These are phyloP conservation scores for Carettochelys insculpta DNA, from an alignment of 2,113 vertebrate species.

Conservation along the genomic window DNA sequence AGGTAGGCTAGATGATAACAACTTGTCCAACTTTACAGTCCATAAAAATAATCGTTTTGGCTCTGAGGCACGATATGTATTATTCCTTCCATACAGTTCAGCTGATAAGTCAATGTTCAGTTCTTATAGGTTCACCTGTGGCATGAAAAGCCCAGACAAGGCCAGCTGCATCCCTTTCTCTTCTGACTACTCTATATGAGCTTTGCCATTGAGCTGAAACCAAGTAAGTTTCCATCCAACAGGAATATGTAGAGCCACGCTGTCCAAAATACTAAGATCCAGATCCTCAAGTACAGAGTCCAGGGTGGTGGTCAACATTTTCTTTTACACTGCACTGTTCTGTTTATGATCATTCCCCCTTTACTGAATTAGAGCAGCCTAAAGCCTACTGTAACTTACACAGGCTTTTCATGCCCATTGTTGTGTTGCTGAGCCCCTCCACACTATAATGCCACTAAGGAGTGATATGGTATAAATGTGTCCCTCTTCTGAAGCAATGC, in stretches of 20 bases:
- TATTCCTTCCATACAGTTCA: too few species aligned
- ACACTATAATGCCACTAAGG: not conserved
- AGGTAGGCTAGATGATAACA: not conserved
- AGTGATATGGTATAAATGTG: accelerated
- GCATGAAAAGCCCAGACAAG: not conserved
- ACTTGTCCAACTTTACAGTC: not conserved
- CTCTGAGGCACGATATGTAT: too few species aligned
- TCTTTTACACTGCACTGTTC: not conserved
- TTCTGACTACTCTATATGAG: not conserved
- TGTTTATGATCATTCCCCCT: not conserved
- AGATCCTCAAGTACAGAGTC: not conserved
- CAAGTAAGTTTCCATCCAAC: too few species aligned
- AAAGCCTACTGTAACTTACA: not conserved
- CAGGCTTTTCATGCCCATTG: too few species aligned
- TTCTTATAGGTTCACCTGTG: too few species aligned
- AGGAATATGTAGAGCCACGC: not conserved
- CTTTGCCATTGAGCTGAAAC: too few species aligned
- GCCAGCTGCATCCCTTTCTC: not conserved
- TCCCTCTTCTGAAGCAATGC: not conserved
- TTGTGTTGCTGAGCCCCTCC: not conserved
- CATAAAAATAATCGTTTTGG: not conserved
- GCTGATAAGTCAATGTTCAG: too few species aligned
- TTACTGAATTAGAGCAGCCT: not conserved
- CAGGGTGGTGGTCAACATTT: not conserved
- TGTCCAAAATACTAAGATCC: not conserved